These are phyloP conservation scores for Mobula birostris DNA, from an alignment of 2,113 vertebrate species.

Conservation along the genomic window DNA sequence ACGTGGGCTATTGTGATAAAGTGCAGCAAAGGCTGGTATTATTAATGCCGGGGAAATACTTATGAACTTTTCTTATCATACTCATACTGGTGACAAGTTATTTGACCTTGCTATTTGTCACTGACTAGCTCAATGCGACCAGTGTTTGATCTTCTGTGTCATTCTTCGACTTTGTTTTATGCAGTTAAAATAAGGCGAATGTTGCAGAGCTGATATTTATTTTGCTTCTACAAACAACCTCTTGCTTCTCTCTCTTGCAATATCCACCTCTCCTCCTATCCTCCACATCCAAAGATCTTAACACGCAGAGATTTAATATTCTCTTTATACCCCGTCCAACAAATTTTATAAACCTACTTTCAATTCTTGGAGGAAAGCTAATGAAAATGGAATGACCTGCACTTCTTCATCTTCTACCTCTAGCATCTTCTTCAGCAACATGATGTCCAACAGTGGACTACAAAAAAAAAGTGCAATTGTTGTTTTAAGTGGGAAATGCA, in stretches of 20 bases:
- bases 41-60: not conserved
- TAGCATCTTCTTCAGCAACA: no score
- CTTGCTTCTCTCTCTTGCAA: not conserved
- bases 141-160: not conserved
- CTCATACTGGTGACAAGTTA: not conserved
- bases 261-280: not conserved
- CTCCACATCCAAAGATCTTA: not conserved
- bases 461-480: no score
- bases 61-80: not conserved
- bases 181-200: not conserved
- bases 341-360: not conserved
- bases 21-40: not conserved
- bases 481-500: no score
- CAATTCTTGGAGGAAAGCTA: not conserved
- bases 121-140: not conserved
- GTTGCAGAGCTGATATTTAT: not conserved
- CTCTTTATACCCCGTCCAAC: not conserved
- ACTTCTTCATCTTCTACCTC: no score
- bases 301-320: not conserved
- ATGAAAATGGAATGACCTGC: no score
- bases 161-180: not conserved
- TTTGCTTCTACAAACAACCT: not conserved
- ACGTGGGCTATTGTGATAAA: not conserved
- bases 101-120: not conserved
- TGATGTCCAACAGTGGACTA: no score